Evolutionary conservation across 2,113 vertebrate genomes (phyloP).

Genomic region (Ciconia boyciana): DNA sequence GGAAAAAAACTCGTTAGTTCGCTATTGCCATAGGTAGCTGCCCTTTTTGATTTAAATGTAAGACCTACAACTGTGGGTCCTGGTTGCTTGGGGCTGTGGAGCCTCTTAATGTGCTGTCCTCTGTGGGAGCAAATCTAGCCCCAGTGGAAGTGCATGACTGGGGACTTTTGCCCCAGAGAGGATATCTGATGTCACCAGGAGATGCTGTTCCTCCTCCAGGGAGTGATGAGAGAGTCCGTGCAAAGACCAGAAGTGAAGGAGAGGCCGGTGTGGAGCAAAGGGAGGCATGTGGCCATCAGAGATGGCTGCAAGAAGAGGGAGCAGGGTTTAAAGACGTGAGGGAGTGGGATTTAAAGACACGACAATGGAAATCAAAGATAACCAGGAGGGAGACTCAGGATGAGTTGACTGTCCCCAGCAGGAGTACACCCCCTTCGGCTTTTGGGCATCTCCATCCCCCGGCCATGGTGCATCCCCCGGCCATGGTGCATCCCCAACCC

Average conservation of each 20-base stretch:
- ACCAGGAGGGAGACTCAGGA: neutral
- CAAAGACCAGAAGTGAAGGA: neutral
- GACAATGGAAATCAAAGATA: neutral
- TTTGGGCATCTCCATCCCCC: neutral
- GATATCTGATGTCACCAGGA: neutral
- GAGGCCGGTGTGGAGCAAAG: accelerated
- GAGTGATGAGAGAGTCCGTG: neutral
- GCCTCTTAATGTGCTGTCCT: neutral
- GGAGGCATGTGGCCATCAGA: neutral
- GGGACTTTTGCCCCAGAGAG: neutral
- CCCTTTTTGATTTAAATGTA: neutral
- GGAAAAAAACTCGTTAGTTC: neutral
- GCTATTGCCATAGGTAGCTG: neutral
- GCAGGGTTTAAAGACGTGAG: neutral
- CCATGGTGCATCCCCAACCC: neutral
- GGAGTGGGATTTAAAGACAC: neutral
- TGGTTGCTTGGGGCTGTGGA: neutral
- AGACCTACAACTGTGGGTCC: neutral
- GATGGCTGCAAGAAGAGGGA: neutral
- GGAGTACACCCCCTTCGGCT: neutral
- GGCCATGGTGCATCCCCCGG: no score
- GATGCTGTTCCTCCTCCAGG: neutral
- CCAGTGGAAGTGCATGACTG: neutral
- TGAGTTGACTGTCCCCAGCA: neutral
- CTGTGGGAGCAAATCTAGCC: neutral